These are phyloP conservation scores for Pluvianellus socialis DNA, from an alignment of 2,113 vertebrate genomes.

Conservation along the genomic window DNA sequence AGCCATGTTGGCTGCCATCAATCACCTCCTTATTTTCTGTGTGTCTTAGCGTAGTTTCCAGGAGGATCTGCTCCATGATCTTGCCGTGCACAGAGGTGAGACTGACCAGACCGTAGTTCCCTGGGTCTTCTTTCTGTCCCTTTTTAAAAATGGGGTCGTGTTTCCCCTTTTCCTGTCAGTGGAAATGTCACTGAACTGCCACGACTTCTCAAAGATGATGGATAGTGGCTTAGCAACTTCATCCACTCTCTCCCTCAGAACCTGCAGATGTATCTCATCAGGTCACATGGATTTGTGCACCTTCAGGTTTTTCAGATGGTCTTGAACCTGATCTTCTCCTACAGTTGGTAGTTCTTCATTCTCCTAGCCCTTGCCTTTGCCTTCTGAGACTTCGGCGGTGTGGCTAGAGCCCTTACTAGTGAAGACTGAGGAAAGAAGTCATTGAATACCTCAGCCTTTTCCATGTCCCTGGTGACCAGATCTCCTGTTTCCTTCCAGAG, in stretches of 20 bases:
- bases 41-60: neutral
- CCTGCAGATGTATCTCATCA: neutral
- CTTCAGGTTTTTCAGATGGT: neutral
- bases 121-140: neutral
- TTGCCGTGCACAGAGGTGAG: neutral
- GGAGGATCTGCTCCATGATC: neutral
- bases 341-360: neutral
- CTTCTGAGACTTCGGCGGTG: neutral
- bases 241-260: neutral
- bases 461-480: neutral
- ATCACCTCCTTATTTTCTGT: neutral
- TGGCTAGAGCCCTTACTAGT: neutral
- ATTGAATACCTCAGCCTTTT: neutral
- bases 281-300: neutral
- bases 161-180: neutral
- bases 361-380: neutral
- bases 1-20: neutral
- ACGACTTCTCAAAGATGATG: neutral
- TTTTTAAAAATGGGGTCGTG: neutral
- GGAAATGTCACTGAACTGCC: neutral
- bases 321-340: neutral
- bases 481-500: too few relatives aligned
- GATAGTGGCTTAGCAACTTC: neutral
- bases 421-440: neutral
- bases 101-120: neutral